phyloP scores from a whole-genome alignment of 1,140 invertebrate species.

The Drosophila oshimai region DNA sequence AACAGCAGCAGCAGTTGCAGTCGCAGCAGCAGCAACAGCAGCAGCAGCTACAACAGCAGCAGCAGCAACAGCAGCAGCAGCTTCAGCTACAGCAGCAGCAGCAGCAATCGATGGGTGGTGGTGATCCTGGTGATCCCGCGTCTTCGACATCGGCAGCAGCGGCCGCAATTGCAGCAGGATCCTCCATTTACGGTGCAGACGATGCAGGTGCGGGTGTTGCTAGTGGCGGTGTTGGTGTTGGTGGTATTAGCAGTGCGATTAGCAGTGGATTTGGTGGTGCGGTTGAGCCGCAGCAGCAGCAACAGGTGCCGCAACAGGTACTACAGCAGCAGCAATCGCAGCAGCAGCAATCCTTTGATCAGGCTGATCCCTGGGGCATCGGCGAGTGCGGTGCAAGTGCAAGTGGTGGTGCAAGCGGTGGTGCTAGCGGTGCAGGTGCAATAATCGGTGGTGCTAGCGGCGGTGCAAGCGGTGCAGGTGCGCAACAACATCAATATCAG shows the following conservation, averaged over 20 bases:
- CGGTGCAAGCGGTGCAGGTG: conserved; percentile 55
- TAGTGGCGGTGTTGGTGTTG: conserved; percentile 74
- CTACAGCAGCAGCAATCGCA: conserved; percentile 44
- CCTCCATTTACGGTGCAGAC: conserved; percentile 67
- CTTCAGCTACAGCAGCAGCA: conserved; percentile 23
- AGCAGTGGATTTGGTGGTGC: conserved; percentile 64
- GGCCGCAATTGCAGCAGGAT: conserved; percentile 28
- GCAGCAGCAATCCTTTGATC: conserved; percentile 8
- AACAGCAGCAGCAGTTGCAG: conserved; percentile 41
- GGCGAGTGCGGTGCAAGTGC: conserved; percentile 1
- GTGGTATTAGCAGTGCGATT: conserved; percentile 72
- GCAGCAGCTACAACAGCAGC: conserved; percentile 30
- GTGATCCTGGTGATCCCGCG: conserved; percentile 7
- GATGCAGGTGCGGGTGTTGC: conserved; percentile 79
- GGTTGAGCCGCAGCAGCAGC: conserved; percentile 45
- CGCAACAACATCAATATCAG: conserved; percentile 61
- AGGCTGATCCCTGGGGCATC: conserved; percentile 2
- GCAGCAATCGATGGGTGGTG: conserved; percentile 1
- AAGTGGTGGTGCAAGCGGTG: conserved; percentile 16
- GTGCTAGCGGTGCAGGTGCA: conserved; percentile 22
- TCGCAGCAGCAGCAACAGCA: conserved; percentile 38
- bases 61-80: conserved; percentile 18
- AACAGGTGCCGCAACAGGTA: conserved; percentile 23
- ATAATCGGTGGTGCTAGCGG: conserved; percentile 8
- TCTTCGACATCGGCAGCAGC: conserved; percentile 25